A percentile compares a stretch with the other conserved stretches of the same genome.
Evolutionary conservation across 2,797 vertebrate species (phyloP).

Genomic region (Lepus oiostolus): DNA sequence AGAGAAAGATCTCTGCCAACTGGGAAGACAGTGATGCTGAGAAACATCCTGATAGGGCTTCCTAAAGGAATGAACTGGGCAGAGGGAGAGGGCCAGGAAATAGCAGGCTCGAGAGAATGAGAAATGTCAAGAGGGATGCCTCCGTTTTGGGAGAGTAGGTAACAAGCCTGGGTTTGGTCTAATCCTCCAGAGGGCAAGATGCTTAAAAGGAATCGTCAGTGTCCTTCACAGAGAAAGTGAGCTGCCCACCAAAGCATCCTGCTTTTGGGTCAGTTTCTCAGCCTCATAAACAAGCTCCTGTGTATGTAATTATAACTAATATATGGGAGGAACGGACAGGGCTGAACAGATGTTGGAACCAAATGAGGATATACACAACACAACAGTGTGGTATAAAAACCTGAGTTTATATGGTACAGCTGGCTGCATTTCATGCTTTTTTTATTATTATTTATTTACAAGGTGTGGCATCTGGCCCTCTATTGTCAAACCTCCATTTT

Average conservation of each 20-base stretch:
- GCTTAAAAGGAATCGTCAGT: background rate
- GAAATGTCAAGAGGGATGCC: background rate
- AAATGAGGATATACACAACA: constrained; percentile 84
- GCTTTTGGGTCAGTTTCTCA: constrained; percentile 36
- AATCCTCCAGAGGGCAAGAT: background rate
- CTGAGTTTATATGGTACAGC: constrained; percentile 87
- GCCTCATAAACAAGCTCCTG: constrained; percentile 67
- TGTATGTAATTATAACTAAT: constrained; percentile 85
- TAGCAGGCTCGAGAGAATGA: no score
- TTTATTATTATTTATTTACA: constrained; percentile 86
- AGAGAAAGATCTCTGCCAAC: background rate
- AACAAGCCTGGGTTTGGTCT: background rate
- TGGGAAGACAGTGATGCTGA: background rate
- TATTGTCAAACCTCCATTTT: constrained; percentile 78
- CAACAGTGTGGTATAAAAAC: constrained; percentile 85
- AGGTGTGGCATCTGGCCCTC: constrained; percentile 87
- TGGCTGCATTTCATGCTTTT: constrained; percentile 84
- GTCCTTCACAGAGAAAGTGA: background rate
- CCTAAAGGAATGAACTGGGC: background rate
- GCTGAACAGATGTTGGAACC: constrained; percentile 87
- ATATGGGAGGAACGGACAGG: constrained; percentile 78
- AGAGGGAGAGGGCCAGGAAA: no score
- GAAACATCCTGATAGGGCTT: background rate
- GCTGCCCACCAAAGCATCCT: background rate
- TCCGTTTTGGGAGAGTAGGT: background rate